Evolutionary conservation across 2,888 invertebrate species (phyloP).

Genomic region (Mayetiola destructor): DNA sequence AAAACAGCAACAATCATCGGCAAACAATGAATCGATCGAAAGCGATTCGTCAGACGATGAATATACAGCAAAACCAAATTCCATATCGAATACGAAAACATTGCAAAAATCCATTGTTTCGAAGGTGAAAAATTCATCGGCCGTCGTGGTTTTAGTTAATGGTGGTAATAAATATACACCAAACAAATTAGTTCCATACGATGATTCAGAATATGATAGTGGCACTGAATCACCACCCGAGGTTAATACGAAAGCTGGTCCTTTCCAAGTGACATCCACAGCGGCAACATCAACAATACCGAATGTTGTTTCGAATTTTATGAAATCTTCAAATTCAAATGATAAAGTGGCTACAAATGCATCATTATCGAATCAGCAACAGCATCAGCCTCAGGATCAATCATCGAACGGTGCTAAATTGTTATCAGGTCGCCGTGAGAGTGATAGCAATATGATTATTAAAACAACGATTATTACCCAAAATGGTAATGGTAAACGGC

Average conservation of each 20-base stretch:
- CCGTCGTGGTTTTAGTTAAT: conserved; percentile 17
- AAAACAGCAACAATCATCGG: too few relatives aligned
- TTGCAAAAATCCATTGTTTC: neutral
- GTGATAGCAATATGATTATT: conserved; percentile 18
- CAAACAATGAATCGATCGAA: neutral
- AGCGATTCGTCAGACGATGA: neutral
- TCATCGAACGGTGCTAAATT: conserved; percentile 1
- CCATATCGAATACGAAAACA: neutral
- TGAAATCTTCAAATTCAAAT: neutral
- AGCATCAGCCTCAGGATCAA: neutral
- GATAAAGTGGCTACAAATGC: conserved; percentile 18
- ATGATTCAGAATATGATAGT: conserved; percentile 42
- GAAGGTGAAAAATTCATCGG: conserved; percentile 24
- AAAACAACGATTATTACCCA: conserved; percentile 23
- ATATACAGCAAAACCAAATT: neutral
- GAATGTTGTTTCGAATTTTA: neutral
- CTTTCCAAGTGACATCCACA: conserved; percentile 30
- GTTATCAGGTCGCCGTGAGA: conserved; percentile 2
- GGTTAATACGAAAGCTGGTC: conserved; percentile 32
- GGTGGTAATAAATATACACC: conserved; percentile 18
- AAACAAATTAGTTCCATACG: conserved; percentile 43
- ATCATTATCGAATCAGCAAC: neutral
- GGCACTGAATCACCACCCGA: conserved; percentile 28
- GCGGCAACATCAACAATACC: neutral
- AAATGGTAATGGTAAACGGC: conserved; percentile 21